Base-by-base conservation (phyloP, 2,797 vertebrate species). In the Siniperca undulata region DNA sequence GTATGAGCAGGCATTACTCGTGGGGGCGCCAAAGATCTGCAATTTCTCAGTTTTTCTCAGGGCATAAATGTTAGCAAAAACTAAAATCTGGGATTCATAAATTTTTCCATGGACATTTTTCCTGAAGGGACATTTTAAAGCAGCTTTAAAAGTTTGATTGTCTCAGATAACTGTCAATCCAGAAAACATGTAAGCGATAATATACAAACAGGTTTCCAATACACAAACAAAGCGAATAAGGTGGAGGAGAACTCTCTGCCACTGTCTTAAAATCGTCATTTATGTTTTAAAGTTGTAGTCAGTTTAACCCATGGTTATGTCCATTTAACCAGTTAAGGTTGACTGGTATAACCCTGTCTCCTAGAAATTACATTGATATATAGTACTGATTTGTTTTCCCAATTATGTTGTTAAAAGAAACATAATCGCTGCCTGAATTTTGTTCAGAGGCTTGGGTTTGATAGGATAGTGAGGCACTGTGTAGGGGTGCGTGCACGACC, bases 1-100 rank as follows among this genome's bases (percentile, higher is more conserved):
- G 34, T 67, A 44, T 68, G 68, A 82, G 66, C 50, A 72, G 53
- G 74, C 68, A 71, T 79, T 84, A 58, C 66, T 83, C 66, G 59
- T 52, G 66, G 44, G 80, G 62, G 64, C 1, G 53, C 83, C 77
- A 89, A 61, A 90, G 86, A 42, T 22, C 5, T 20, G 77, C 73
- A 86, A 74, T 81, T 86, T 88, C 62, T 68, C 16, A 2, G 9
- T 52, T 59, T 70, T 46, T 46, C 46, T 76, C 20, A n/a, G 1
- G 13, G 34, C 40, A 46, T 59, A 34, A 13, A 1, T 4, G 12
- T 71, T 27, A 17, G 34, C 19, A 46, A 77, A 44, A 42, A 27
- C 9, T 30, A 10, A 75, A 70, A 48, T 67, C 27, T 48, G 22
- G 4, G 12, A 59, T 52, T 72, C 13, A n/a, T 58, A n/a, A 17